Base-by-base conservation (phyloP, 2,888 invertebrate genomes). In the Psylliodes chrysocephalus region DNA sequence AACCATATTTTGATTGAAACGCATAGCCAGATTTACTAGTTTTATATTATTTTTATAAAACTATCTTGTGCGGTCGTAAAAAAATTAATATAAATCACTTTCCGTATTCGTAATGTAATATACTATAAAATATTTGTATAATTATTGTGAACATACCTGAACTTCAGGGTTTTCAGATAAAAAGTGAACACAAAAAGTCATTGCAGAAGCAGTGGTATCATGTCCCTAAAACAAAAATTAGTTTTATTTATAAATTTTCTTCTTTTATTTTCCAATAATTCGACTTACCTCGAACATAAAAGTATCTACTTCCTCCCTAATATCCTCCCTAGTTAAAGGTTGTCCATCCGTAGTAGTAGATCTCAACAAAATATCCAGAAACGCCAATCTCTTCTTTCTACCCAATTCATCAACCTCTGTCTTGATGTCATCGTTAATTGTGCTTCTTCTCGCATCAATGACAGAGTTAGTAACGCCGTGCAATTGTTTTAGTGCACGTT, bases 271-370 rank as follows among this genome's bases (percentile, higher is more conserved):
- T n/a, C n/a, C n/a, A n/a, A n/a, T n/a, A n/a, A n/a, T n/a, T n/a
- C n/a, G n/a, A 62, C 40, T 35, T 73, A 88, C 88, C 81, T 87
- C 90, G 77, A 90, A 91, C 87, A 90, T 88, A 69, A 91, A 90
- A 0, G 90, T 90, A 70, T 90, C 88, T 0, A 90, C 89, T 81
- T 91, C 89, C 76, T 90, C 89, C 57, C 88, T 84, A 30, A 91
- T 84, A 68, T 87, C 86, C 33, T 86, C 77, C 67, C 87, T 86
- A 12, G 85, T 85, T 44, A 91, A 79, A 7, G 84, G 86, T 62
- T 85, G 79, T 0, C 87, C 88, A 70, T 88, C 86, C 3, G 86
- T 84, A 68, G 86, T 86, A 1, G 88, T 84, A 1, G 88, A 84
- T 49, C 89, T 82, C 4, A 91, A 78, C 1, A 91, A 77, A 33